Conservation (phyloP, 2,113 vertebrate genomes). For the Xiphophorus hellerii region DNA sequence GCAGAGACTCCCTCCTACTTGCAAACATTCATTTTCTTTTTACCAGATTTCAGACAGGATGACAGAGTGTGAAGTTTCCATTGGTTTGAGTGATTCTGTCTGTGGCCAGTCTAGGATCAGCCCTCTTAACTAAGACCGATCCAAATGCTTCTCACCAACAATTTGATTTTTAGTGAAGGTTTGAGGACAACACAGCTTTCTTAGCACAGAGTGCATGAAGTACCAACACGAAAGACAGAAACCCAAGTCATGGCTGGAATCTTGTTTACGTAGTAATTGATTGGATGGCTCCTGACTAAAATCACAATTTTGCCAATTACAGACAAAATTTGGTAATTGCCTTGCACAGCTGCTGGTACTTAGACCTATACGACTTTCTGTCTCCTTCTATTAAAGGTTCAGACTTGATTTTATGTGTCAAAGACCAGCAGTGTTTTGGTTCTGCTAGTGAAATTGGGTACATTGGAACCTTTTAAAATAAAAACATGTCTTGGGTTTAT, state of each 20-base stretch:
- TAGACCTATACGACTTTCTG: background rate
- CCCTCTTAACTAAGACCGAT: constrained; percentile 21
- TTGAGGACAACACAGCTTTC: background rate
- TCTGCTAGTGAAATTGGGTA: background rate
- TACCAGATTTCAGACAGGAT: constrained; percentile 33
- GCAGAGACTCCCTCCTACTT: constrained; percentile 21
- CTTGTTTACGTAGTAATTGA: background rate
- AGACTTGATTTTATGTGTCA: background rate
- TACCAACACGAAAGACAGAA: background rate
- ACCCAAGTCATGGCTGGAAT: background rate
- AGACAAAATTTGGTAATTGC: constrained; percentile 1
- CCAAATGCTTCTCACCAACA: constrained; percentile 6
- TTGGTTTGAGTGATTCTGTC: constrained; percentile 30
- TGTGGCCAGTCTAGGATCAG: constrained; percentile 32
- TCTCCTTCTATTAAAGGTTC: background rate
- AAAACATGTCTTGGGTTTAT: too few species aligned
- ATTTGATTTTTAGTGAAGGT: background rate
- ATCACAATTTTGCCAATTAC: constrained; percentile 1
- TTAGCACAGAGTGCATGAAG: background rate
- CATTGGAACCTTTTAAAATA: background rate
- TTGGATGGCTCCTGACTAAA: background rate
- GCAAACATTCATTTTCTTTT: constrained; percentile 16
- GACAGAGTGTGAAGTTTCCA: constrained; percentile 31
- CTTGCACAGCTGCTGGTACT: background rate
- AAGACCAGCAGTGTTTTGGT: background rate